A percentile compares a stretch with the other conserved stretches of the same genome.
Evolutionary conservation across 2,888 invertebrate species (phyloP).

Genomic region (Diachrysia chrysitis): DNA sequence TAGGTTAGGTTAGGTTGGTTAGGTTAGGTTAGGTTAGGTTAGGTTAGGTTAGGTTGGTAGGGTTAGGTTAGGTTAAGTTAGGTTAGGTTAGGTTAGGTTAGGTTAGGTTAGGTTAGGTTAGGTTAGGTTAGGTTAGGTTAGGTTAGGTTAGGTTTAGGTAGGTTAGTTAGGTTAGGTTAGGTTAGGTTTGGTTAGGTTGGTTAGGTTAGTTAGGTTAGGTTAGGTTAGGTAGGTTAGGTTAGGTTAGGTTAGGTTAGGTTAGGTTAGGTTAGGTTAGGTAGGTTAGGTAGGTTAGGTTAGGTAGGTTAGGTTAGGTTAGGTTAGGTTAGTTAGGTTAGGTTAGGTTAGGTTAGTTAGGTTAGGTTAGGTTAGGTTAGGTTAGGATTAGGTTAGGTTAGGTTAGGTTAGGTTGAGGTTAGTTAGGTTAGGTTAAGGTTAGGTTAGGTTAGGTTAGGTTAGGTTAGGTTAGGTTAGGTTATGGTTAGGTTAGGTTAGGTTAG

Average conservation of each 20-base stretch:
- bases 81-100: constrained; percentile 20
- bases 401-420: constrained; percentile 44
- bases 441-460: constrained; percentile 27
- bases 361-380: constrained; percentile 16
- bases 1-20: constrained; percentile 40
- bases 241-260: constrained; percentile 11
- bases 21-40: constrained; percentile 42
- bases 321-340: constrained; percentile 18
- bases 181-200: background rate
- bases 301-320: constrained; percentile 16
- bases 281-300: constrained; percentile 28
- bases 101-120: constrained; percentile 32
- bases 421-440: constrained; percentile 21
- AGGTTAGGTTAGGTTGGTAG: constrained; percentile 28
- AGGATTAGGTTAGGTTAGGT: constrained; percentile 37
- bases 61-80: constrained; percentile 27
- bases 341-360: no score
- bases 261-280: constrained; percentile 22
- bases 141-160: no score
- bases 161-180: constrained; percentile 23
- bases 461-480: constrained; percentile 23
- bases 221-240: constrained; percentile 29
- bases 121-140: constrained; percentile 27
- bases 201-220: constrained; percentile 32
- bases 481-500: constrained; percentile 14